Conservation (phyloP, 2,113 vertebrate species). For the Polyodon spathula region DNA sequence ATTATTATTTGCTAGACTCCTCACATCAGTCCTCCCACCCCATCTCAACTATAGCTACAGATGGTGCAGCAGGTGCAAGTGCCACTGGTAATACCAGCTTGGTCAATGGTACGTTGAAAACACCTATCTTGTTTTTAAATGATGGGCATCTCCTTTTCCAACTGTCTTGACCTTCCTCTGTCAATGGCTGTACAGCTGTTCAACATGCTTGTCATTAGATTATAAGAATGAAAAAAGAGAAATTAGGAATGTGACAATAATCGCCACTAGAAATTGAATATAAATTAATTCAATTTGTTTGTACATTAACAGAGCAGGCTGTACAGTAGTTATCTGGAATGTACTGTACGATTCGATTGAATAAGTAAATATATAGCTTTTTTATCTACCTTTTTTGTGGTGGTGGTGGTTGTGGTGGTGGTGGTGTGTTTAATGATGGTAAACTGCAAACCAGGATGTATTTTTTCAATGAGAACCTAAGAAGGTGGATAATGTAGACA, state of each 20-base stretch:
- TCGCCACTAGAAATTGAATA: neutral
- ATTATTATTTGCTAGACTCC: conserved; percentile 84
- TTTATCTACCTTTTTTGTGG: no score
- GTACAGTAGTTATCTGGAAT: neutral
- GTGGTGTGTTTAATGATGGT: neutral
- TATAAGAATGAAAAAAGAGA: conserved; percentile 30
- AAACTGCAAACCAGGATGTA: conserved; percentile 7
- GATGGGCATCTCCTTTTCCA: conserved; percentile 42
- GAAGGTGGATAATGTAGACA: conserved; percentile 10
- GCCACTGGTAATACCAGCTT: conserved; percentile 89
- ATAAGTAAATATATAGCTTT: no score
- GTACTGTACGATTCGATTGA: no score
- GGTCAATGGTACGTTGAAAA: conserved; percentile 97
- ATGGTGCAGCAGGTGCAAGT: conserved; percentile 87
- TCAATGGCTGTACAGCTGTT: conserved; percentile 37
- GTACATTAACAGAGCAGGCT: neutral
- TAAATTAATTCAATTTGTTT: neutral
- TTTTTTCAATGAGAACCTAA: neutral
- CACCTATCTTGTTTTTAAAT: conserved; percentile 52
- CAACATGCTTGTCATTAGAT: conserved; percentile 48
- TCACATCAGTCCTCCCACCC: conserved; percentile 88
- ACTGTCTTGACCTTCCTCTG: conserved; percentile 40
- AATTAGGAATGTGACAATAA: conserved; percentile 28
- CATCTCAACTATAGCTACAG: conserved; percentile 85
- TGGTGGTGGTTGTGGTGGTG: no score